Evolutionary conservation across 2,888 invertebrate species (phyloP), one percentile per base, ranked within the genome.

Genomic region (Hyposoter dolosus): DNA sequence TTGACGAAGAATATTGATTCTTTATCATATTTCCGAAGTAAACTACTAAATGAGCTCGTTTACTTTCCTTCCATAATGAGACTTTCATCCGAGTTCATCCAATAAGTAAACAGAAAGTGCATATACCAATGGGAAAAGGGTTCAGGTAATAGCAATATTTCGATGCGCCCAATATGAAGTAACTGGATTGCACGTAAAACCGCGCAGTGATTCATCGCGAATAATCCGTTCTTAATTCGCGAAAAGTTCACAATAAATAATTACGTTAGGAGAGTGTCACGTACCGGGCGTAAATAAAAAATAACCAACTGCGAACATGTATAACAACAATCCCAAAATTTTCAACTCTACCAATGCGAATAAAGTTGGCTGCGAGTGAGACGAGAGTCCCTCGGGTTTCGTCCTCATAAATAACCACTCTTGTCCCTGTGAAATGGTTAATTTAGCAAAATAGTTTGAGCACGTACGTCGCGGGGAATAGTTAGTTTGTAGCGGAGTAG

Each of bases 401-500:
- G 45, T 78, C 35, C 81, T 81, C 83, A 78, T 86, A 83, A 86
- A 86, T 86, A 86, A 78, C 56, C 83, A 78, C 77, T 83, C 74
- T 81, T 63, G 81, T 74, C 50, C 60, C 83, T 47, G 69, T 82
- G 83, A 86, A 86, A 86, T 78, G 86, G 86, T 86, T 86, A 83
- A 86, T 86, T 86, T 86, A 86, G 86, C 86, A 82, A 86, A 86
- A 86, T 86, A 86, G 86, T 86, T 86, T 86, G 83, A 56, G 83
- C 86, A 86, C 86, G 86, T 86, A 81, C 83, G 74, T 77, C 66
- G 66, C 63, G 60, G 40, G 71, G n/a, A 56, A 65, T 63, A 71
- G 77, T 71, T 83, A 78, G 83, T 81, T 83, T 81, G 81, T 86
- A 81, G 77, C 78, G 28, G 82, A 40, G 60, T 56, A 75, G 83